Evolutionary conservation across 2,888 invertebrate species (phyloP), one percentile per base, ranked within the genome.

Genomic region (Didymodactylos carnosus): DNA sequence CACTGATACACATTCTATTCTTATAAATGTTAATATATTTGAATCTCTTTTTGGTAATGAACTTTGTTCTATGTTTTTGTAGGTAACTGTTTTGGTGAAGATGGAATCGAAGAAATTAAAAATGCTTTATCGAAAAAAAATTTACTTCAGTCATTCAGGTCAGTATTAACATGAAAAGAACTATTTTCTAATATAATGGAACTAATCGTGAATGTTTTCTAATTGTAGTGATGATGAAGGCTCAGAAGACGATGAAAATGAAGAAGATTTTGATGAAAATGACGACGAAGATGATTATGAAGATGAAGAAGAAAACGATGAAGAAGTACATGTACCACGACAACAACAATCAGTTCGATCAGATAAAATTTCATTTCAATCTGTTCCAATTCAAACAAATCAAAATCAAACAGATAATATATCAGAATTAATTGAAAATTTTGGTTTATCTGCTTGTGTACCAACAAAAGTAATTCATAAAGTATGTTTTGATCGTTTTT

Each of bases 171-270:
- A 35, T 27, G 5, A 73, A 35, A 25, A 39, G 13, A 13, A 70
- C 11, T 49, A 70, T 8, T 10, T n/a, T 14, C 25, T 23, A 19
- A 46, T 70, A 10, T 25, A 40, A 25, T 29, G n/a, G n/a, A n/a
- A n/a, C n/a, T n/a, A n/a, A n/a, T n/a, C n/a, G n/a, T n/a, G 35
- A 11, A 35, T 25, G 7, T n/a, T 73, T 35, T 43, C 14, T 35
- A 71, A 25, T 72, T 16, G 27, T 10, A 71, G 74, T 41, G 74
- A 74, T 43, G 74, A 74, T 46, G 74, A 74, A 40, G 74, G 74
- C 19, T 71, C 71, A 14, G 74, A 74, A 10, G 74, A 74, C 11
- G 74, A 74, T 23, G 74, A 71, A 19, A 71, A 71, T 16, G 74
- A 53, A 16, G 40, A 73, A 35, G 70, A 43, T n/a, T n/a, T n/a